These are phyloP conservation scores for Cotesia glomerata DNA, from an alignment of 1,140 invertebrate species.

Conservation along the genomic window DNA sequence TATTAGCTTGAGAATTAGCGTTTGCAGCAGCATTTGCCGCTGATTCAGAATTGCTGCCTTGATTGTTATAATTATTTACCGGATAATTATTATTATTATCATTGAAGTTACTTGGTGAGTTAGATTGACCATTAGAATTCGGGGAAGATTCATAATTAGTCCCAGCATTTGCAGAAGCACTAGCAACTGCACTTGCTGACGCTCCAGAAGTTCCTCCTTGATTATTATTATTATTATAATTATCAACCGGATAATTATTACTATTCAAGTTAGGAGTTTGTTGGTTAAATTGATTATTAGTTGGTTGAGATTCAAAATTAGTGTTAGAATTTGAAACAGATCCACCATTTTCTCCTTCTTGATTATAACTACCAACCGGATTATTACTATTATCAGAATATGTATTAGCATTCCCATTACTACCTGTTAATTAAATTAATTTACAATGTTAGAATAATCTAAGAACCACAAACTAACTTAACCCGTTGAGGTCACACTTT, in stretches of 20 bases:
- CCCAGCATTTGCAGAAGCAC: constrained; percentile 28
- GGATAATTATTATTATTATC: neutral
- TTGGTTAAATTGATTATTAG: neutral
- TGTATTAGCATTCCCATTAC: neutral
- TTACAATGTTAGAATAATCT: neutral
- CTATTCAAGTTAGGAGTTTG: too few relatives aligned
- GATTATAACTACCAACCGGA: neutral
- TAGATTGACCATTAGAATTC: neutral
- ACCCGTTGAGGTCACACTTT: too few relatives aligned
- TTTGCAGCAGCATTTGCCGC: constrained; percentile 15
- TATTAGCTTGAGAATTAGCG: constrained; percentile 9
- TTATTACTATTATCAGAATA: neutral
- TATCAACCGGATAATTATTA: neutral
- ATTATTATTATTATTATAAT: neutral
- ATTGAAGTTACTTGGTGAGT: neutral
- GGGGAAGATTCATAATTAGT: neutral
- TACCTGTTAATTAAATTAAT: neutral
- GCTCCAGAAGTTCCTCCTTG: neutral
- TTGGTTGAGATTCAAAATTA: neutral
- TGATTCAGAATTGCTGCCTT: constrained; percentile 7
- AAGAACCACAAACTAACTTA: too few relatives aligned
- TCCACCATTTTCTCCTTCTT: neutral
- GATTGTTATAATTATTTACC: neutral
- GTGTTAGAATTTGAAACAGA: constrained; percentile 6
- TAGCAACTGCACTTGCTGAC: neutral